Percentiles rank a stretch among this genome's conserved stretches.
Evolutionary conservation across 2,797 vertebrate species (phyloP).

Genomic region (Apogon hyalosoma): DNA sequence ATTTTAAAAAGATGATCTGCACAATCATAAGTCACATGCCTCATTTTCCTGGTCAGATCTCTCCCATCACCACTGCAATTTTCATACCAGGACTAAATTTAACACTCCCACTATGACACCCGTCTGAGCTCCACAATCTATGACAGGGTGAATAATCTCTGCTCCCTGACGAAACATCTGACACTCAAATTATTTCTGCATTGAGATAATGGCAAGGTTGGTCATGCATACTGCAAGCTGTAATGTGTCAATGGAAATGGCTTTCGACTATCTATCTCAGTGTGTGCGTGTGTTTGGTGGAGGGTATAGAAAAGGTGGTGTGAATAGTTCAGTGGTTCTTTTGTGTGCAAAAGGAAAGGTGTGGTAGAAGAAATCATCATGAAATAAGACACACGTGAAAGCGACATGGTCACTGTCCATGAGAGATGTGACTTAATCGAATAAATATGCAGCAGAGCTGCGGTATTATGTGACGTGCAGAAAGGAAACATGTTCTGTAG

Average conservation of each 20-base stretch:
- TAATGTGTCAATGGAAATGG: constrained; percentile 60
- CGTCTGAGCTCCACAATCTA: constrained; percentile 36
- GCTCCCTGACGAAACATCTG: constrained; percentile 55
- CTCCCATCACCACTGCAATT: constrained; percentile 51
- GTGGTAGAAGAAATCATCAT: constrained; percentile 51
- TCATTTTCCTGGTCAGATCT: constrained; percentile 64
- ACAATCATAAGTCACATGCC: constrained; percentile 65
- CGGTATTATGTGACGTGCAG: constrained; percentile 38
- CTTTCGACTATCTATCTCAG: constrained; percentile 4
- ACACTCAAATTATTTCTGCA: constrained; percentile 69
- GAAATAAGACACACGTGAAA: constrained; percentile 50
- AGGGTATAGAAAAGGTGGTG: neutral
- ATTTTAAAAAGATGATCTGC: constrained; percentile 67
- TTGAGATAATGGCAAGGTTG: constrained; percentile 60
- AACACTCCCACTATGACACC: constrained; percentile 43
- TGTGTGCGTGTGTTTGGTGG: constrained; percentile 7
- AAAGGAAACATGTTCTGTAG: constrained; percentile 15
- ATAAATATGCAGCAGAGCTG: constrained; percentile 59
- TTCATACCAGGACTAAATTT: constrained; percentile 69
- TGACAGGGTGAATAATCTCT: constrained; percentile 62
- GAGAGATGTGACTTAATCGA: constrained; percentile 33
- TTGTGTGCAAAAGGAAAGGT: constrained; percentile 39
- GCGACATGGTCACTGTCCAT: constrained; percentile 36
- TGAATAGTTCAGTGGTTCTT: constrained; percentile 4
- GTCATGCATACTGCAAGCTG: constrained; percentile 61